Conservation (phyloP, 64 coral and sea anemone species). For the Acropora yongei region DNA sequence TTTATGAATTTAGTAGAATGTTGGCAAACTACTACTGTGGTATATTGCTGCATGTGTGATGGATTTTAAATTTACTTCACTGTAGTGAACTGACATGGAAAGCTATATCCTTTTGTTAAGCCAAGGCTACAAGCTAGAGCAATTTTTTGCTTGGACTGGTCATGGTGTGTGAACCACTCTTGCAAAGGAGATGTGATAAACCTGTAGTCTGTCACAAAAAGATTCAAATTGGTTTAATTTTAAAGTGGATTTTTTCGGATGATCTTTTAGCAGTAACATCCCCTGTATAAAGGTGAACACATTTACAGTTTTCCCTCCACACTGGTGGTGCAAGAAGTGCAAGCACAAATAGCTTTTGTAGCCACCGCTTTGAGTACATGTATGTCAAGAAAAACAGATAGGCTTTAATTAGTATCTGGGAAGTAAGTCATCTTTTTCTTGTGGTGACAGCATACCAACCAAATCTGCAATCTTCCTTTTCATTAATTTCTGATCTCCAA, state of each 20-base stretch:
- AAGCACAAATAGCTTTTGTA: constrained; percentile 8
- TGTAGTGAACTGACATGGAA: neutral
- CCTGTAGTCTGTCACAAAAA: constrained; percentile 15
- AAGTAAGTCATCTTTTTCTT: constrained; percentile 16
- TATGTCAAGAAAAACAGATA: constrained; percentile 5
- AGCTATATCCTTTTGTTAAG: constrained; percentile 3
- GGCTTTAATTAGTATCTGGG: constrained; percentile 1
- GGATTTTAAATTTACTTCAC: neutral
- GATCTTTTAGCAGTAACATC: neutral
- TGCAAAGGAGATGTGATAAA: constrained; percentile 10
- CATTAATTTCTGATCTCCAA: constrained; percentile 2
- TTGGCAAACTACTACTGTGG: neutral
- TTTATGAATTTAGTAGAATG: constrained; percentile 1
- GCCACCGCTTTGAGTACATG: neutral
- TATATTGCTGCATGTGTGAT: neutral
- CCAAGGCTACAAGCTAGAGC: constrained; percentile 9
- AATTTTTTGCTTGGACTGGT: constrained; percentile 5
- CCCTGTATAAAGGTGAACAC: constrained; percentile 14
- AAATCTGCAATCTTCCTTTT: constrained; percentile 20
- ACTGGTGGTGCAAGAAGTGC: constrained; percentile 9
- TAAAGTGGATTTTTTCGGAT: neutral
- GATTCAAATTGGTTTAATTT: neutral
- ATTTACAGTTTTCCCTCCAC: constrained; percentile 6
- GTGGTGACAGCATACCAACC: constrained; percentile 10
- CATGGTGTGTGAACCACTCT: constrained; percentile 8